phyloP scores from a whole-genome alignment of 2,797 vertebrate genomes.

The Enteromius mattozi region DNA sequence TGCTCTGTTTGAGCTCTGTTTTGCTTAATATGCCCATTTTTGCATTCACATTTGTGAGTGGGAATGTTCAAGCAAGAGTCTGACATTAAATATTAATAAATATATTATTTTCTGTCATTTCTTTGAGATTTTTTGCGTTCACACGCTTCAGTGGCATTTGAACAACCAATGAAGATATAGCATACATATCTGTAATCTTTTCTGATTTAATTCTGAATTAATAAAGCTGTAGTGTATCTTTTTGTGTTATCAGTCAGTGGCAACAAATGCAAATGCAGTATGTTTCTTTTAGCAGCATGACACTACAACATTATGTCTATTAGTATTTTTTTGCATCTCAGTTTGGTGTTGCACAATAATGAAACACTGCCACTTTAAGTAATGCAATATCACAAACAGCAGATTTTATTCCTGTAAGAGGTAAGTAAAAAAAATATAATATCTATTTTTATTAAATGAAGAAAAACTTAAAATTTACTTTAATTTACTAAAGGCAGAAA shows the following conservation, averaged over 20 bases:
- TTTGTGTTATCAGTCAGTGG: neutral
- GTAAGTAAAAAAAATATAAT: neutral
- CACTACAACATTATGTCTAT: neutral
- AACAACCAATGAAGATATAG: neutral
- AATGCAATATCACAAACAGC: neutral
- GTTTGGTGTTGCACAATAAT: neutral
- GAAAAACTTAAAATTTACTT: neutral
- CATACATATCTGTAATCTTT: neutral
- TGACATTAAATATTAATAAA: neutral
- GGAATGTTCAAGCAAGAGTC: neutral
- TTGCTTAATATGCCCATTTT: neutral
- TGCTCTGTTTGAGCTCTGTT: neutral
- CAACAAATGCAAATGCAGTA: neutral
- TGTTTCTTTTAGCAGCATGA: neutral
- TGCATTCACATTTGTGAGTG: neutral
- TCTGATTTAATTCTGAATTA: neutral
- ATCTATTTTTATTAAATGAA: neutral
- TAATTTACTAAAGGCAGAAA: neutral
- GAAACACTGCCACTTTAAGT: neutral
- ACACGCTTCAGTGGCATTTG: neutral
- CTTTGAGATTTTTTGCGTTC: neutral
- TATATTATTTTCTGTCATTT: too few relatives aligned
- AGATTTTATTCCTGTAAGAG: neutral
- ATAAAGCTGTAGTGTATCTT: neutral
- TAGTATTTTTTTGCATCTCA: neutral